Base-by-base conservation (phyloP, 2,888 invertebrate species). In the Apodemia hepburni region DNA sequence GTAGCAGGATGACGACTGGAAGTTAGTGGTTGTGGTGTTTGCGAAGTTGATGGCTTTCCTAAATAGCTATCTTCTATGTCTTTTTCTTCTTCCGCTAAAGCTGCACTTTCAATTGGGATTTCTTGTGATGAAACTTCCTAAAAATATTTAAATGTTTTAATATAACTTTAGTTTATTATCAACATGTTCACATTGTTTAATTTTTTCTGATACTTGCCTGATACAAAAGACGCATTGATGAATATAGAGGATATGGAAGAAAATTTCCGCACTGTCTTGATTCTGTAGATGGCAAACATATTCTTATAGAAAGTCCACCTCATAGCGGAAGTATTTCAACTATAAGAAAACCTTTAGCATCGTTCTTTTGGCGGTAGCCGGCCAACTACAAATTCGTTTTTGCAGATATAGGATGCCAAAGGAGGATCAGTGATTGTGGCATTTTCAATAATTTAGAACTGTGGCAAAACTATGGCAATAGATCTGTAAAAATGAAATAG, bases 321-420 rank as follows among this genome's bases (percentile, higher is more conserved):
- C 51, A 63, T 45, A 59, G 65, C 15, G 67, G 63, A 61, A 62
- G 68, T 59, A 62, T 51, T 60, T 66, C 35, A 73, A 73, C 61
- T 72, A 71, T 61, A 73, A 70, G 60, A 61, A 63, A 59, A 64
- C 59, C 60, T 65, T 69, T 62, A 70, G 71, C 64, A 66, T 65
- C 63, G 69, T 74, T 27, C 66, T 73, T 60, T 64, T 72, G 63
- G 72, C 71, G 22, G 63, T 71, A 60, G 70, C 65, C 60, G 71
- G 54, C 65, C 35, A 61, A 71, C 15, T 73, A 73, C 61, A 67
- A 66, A 58, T 72, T 70, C 64, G 60, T 69, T 45, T 71, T 65
- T 60, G 66, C 70, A 57, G 70, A 72, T 62, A 67, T 72, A 59
- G 71, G 66, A 22, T 61, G 65, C 18, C 66, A 67, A 59, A 68